A percentile compares a stretch with the other conserved stretches of the same genome.
These are phyloP conservation scores for Melikaiella ostensackeni DNA, from an alignment of 2,888 invertebrate genomes.

Conservation along the genomic window DNA sequence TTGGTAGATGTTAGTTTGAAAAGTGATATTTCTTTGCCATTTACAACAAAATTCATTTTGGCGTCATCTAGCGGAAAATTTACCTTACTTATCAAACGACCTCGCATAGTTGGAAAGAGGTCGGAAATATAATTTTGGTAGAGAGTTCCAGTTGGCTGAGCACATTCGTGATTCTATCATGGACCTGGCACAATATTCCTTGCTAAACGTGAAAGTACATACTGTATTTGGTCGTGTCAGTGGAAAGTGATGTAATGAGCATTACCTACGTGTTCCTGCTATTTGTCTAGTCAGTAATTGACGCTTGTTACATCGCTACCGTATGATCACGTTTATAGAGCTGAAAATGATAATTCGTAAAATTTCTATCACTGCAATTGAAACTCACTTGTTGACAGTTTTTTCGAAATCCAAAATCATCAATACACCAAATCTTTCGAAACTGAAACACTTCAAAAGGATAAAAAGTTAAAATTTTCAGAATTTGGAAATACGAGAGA, in stretches of 20 bases:
- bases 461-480: no score
- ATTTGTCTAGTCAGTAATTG: conserved; percentile 30
- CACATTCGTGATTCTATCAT: conserved; percentile 25
- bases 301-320: neutral
- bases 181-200: conserved; percentile 23
- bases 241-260: conserved; percentile 19
- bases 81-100: no score
- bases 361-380: neutral
- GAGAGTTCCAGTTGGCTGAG: neutral
- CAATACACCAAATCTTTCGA: neutral
- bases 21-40: no score
- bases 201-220: conserved; percentile 30
- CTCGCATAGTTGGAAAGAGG: no score
- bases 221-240: conserved; percentile 18
- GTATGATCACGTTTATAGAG: neutral
- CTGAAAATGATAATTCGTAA: neutral
- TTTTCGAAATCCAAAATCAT: neutral
- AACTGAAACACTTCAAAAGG: no score
- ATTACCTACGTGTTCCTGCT: conserved; percentile 31
- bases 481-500: no score
- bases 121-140: neutral
- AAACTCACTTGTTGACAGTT: neutral
- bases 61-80: no score
- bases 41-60: no score
- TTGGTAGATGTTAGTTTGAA: no score